Evolutionary conservation across 2,113 vertebrate genomes (phyloP).

Genomic region (Gadus macrocephalus): DNA sequence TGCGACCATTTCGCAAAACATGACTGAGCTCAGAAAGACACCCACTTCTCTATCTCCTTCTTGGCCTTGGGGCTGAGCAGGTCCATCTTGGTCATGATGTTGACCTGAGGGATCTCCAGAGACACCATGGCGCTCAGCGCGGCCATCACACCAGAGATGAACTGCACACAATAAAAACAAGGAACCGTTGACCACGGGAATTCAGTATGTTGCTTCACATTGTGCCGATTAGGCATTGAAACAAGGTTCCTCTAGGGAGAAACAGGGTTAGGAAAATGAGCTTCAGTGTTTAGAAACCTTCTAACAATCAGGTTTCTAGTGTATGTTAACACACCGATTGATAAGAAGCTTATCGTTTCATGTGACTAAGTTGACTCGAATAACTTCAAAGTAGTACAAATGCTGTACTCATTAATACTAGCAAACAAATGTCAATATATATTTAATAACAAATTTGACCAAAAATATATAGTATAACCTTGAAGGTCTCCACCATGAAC

Average conservation of each 20-base stretch:
- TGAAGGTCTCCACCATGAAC: constrained; percentile 98
- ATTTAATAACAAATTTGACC: too few relatives aligned
- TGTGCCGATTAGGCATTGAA: too few relatives aligned
- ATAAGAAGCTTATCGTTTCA: too few relatives aligned
- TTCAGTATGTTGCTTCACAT: not conserved
- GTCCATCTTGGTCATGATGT: constrained; percentile 99
- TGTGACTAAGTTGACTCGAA: too few relatives aligned
- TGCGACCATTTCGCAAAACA: too few relatives aligned
- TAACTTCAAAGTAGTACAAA: too few relatives aligned
- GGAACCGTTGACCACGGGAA: not conserved
- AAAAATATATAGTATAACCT: constrained; percentile 69
- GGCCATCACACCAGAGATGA: constrained; percentile 94
- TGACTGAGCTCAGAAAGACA: too few relatives aligned
- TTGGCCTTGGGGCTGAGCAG: constrained; percentile 91
- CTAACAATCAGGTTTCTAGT: not conserved
- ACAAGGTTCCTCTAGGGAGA: too few relatives aligned
- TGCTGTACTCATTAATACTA: not conserved
- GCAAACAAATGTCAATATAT: too few relatives aligned
- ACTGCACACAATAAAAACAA: constrained; percentile 66
- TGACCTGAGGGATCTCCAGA: constrained; percentile 93
- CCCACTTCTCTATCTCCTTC: constrained; percentile 95
- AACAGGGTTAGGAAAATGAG: too few relatives aligned
- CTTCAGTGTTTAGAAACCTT: too few relatives aligned
- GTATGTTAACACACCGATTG: not conserved
- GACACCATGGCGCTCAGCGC: constrained; percentile 93